Conservation (phyloP, 92 coral and sea anemone genomes). For the Palythoa heliodiscus region DNA sequence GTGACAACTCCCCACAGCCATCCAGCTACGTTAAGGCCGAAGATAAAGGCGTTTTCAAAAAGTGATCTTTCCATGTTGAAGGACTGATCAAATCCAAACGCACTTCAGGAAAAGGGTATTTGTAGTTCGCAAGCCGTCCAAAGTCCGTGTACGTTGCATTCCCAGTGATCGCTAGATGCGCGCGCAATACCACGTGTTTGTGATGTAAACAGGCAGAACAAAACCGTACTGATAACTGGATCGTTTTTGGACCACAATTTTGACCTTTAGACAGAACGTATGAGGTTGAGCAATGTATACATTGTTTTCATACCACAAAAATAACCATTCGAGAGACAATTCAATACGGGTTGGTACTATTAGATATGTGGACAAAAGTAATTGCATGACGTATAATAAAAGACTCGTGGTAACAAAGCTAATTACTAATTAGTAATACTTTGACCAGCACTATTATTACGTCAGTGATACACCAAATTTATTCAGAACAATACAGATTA, state of each 20-base stretch:
- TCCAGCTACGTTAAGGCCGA: slow-evolving; percentile 88
- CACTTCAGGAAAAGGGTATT: slow-evolving; percentile 17
- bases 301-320: too few relatives aligned
- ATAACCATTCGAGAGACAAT: too few relatives aligned
- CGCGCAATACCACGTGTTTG: slow-evolving; percentile 44
- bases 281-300: neutral
- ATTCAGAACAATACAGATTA: too few relatives aligned
- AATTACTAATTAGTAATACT: too few relatives aligned
- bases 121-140: slow-evolving; percentile 25
- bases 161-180: neutral
- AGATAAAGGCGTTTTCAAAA: slow-evolving; percentile 85
- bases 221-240: neutral
- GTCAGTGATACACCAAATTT: too few relatives aligned
- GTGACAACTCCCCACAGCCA: slow-evolving; percentile 94
- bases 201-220: slow-evolving; percentile 25
- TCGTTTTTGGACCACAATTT: neutral
- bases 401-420: too few relatives aligned
- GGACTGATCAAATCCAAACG: neutral
- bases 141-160: slow-evolving; percentile 30
- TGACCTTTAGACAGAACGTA: neutral
- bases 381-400: too few relatives aligned
- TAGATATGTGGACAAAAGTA: too few relatives aligned
- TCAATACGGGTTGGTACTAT: too few relatives aligned
- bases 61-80: slow-evolving; percentile 81
- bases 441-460: too few relatives aligned